Evolutionary conservation across 1,140 invertebrate genomes (phyloP), one percentile per base, ranked within the genome.

Genomic region (Dryas iulia): DNA sequence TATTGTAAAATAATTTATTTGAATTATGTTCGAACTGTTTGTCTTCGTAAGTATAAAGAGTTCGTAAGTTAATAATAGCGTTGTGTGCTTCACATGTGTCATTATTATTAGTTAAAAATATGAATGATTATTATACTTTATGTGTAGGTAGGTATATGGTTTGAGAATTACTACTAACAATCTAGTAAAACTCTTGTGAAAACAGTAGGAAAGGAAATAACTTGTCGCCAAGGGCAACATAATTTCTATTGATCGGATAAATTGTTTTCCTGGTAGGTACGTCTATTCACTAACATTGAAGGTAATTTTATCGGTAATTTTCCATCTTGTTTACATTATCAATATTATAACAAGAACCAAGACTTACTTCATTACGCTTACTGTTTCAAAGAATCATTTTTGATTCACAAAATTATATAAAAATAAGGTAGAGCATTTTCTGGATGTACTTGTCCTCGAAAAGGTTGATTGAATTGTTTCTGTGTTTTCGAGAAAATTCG

Each of bases 181-280:
- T n/a, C n/a, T n/a, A n/a, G n/a, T n/a, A 47, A 18, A 3, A 47
- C 1, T 47, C 10, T 47, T 47, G 14, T 47, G 14, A 3, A 18
- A 47, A 21, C n/a, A n/a, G n/a, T n/a, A 21, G n/a, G 14, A 2
- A 8, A 7, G 6, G 14, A 3, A 56, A 14, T 56, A 0, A 56
- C 21, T 14, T 21, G 39, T 66, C 57, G 57, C 57, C 18, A 59
- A 59, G 26, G 52, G 64, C 64, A 66, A 59, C 64, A 53, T 59
- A 66, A 21, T 21, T 21, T 47, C 56, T 66, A 66, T 66, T 59
- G 64, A 66, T 66, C 56, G 24, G 26, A 53, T 52, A 59, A 66
- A 59, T 58, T 54, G 31, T 66, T 58, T 66, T 66, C 39, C 63
- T 66, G 23, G 1, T 62, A 52, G 23, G 1, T 62, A 52, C 6